A percentile compares a stretch with the other conserved stretches of the same genome.
These are phyloP conservation scores for Ammodytes marinus DNA, from an alignment of 2,113 vertebrate species.

Conservation along the genomic window DNA sequence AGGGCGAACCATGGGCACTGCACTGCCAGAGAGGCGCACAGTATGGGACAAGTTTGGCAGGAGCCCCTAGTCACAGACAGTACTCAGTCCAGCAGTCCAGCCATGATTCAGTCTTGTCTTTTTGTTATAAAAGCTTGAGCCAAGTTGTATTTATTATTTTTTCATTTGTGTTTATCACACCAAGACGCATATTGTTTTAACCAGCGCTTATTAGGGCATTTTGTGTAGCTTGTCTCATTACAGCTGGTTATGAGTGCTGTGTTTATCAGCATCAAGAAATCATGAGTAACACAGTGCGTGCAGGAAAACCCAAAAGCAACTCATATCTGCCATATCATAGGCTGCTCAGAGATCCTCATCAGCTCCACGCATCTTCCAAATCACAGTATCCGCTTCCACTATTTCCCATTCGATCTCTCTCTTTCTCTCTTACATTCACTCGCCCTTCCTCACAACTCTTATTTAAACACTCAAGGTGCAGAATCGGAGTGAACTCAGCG, in stretches of 20 bases:
- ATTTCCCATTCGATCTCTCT: conserved; percentile 19
- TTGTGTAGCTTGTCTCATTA: conserved; percentile 32
- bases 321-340: conserved; percentile 4
- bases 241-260: conserved; percentile 32
- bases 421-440: conserved; percentile 31
- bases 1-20: conserved; percentile 46
- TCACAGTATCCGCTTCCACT: conserved; percentile 23
- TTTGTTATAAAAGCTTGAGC: conserved; percentile 28
- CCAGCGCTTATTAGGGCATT: conserved; percentile 24
- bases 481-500: conserved; percentile 27
- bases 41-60: conserved; percentile 30
- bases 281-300: conserved; percentile 14
- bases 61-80: conserved; percentile 27
- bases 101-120: conserved; percentile 24
- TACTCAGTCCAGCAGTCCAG: conserved; percentile 14
- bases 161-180: conserved; percentile 34
- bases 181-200: conserved; percentile 20
- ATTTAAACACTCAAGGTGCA: conserved; percentile 29
- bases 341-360: conserved; percentile 28
- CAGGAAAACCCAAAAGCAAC: conserved; percentile 5
- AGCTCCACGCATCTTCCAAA: conserved; percentile 17
- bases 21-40: conserved; percentile 49
- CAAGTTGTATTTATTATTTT: conserved; percentile 11
- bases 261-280: conserved; percentile 51
- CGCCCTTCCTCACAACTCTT: conserved; percentile 28